Evolutionary conservation across 1,140 invertebrate species (phyloP), one percentile per base, ranked within the genome.

Genomic region (Drosophila nasuta): DNA sequence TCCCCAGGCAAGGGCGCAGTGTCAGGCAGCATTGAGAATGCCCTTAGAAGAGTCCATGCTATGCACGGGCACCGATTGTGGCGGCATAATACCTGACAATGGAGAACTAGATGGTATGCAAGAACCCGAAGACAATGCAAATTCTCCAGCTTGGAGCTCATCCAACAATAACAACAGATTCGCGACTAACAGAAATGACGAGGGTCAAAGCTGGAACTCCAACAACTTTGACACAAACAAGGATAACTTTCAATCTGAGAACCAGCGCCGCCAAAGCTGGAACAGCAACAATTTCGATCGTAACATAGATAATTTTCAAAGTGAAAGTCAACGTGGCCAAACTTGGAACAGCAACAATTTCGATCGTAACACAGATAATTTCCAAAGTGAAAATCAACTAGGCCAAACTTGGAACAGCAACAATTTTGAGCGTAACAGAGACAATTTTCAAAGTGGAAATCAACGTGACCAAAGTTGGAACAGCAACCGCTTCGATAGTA

Each of bases 1-100:
- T 77, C 45, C 72, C 0, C 88, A 82, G 25, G 75, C 83, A 1
- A 80, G 74, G n/a, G 30, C 71, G 5, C 73, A 65, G 5, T 92
- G 91, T 28, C 62, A 79, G 49, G 63, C 86, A 11, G 77, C 69
- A 0, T 51, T 79, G 25, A 49, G 64, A 5, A 28, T 88, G 3
- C 86, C 86, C 0, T 17, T 92, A 35, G 77, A 91, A 54, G 87
- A 92, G 52, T 73, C 64, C 0, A 45, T 52, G 0, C 48, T 69
- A 6, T 92, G 91, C 35, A 63, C 60, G 8, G 91, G 81, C 0
- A 56, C 70, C 0, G 76, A 89, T n/a, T 92, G 91, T 20, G 91
- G 83, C 1, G 91, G 87, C 3, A 75, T 64, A 11, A 91, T 90
- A 67, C 45, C 82, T 10, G 76, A 81, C 3, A 80, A 76, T n/a